Percentiles rank a stretch among this genome's conserved stretches.
Conservation (phyloP, 2,113 vertebrate species). For the Lepus timidus region DNA sequence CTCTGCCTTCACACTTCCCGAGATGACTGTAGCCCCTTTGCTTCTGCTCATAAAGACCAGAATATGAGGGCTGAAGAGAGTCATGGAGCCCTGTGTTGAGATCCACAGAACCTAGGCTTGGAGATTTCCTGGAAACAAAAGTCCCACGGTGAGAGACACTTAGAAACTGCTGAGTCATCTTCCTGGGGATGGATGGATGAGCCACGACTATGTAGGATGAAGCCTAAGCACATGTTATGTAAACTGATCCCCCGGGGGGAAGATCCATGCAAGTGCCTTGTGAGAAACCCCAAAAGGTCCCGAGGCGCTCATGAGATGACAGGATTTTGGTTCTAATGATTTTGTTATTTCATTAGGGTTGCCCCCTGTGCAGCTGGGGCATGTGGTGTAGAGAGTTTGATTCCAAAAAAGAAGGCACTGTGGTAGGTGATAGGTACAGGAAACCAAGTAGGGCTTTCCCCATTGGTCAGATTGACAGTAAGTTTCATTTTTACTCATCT, state of each 20-base stretch:
- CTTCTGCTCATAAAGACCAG: too few species aligned
- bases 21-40: not conserved
- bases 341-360: not conserved
- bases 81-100: not conserved
- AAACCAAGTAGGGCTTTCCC: not conserved
- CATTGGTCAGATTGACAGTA: not conserved
- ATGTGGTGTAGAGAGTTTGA: too few species aligned
- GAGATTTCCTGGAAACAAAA: not conserved
- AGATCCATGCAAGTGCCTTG: not conserved
- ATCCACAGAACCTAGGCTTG: not conserved
- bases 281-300: not conserved
- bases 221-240: rapidly evolving
- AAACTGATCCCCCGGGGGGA: not conserved
- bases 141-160: not conserved
- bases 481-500: not conserved
- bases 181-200: not conserved
- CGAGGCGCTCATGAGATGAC: not conserved
- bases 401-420: not conserved
- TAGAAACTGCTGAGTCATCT: not conserved
- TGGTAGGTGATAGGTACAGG: not conserved
- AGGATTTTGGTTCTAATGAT: not conserved
- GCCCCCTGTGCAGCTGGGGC: not conserved
- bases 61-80: not conserved
- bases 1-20: not conserved
- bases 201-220: not conserved